Evolutionary conservation across 2,113 vertebrate species (phyloP).

Genomic region (Pardalotus punctatus): DNA sequence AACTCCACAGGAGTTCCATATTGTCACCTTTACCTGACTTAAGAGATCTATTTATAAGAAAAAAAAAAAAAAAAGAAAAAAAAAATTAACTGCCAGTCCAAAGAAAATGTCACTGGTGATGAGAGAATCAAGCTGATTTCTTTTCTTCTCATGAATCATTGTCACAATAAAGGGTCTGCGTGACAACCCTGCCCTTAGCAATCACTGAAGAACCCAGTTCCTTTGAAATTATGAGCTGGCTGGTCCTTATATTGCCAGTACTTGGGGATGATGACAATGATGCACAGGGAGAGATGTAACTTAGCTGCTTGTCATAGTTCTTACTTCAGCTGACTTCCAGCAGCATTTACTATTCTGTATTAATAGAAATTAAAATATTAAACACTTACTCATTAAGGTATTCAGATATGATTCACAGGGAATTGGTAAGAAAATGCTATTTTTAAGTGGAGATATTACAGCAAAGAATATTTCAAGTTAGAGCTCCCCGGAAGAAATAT

Average conservation of each 20-base stretch:
- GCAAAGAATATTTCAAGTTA: not conserved
- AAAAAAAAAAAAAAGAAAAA: not conserved
- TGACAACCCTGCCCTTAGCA: slow-evolving; percentile 49
- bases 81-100: not conserved
- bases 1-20: not conserved
- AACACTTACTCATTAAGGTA: slow-evolving; percentile 52
- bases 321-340: slow-evolving; percentile 19
- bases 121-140: slow-evolving; percentile 31
- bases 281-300: not conserved
- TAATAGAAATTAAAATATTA: slow-evolving; percentile 62
- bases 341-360: slow-evolving; percentile 31
- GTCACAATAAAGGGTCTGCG: slow-evolving; percentile 16
- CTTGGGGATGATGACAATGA: not conserved
- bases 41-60: slow-evolving; percentile 10
- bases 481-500: not conserved
- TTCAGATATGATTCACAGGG: slow-evolving; percentile 3
- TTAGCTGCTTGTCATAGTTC: not conserved
- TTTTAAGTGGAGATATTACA: slow-evolving; percentile 7
- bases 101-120: slow-evolving; percentile 40
- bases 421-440: not conserved
- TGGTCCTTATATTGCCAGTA: not conserved
- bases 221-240: slow-evolving; percentile 30
- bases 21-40: not conserved
- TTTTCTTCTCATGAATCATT: slow-evolving; percentile 48
- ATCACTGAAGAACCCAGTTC: slow-evolving; percentile 17